phyloP scores from a whole-genome alignment of 2,113 vertebrate genomes.

The Genyomyrus donnyi region DNA sequence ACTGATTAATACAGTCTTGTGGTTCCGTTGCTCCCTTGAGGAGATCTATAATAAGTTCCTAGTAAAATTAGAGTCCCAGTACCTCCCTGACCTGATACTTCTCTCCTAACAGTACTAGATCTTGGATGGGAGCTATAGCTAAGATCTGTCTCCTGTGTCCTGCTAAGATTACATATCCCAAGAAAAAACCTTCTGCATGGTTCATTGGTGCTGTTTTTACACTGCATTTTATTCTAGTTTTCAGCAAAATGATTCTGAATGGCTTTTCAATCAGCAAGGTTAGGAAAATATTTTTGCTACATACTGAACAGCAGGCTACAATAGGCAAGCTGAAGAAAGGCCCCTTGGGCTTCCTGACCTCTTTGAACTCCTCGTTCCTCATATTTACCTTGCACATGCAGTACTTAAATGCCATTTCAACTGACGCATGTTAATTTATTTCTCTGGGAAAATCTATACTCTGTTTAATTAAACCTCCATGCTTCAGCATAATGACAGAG shows the following conservation, averaged over 20 bases:
- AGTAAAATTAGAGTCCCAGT: neutral
- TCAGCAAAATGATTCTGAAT: neutral
- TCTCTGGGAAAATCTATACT: neutral
- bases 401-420: neutral
- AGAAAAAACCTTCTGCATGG: neutral
- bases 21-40: neutral
- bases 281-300: neutral
- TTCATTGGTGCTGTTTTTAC: neutral
- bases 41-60: neutral
- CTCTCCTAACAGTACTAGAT: neutral
- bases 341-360: neutral
- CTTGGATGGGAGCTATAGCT: neutral
- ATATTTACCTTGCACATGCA: neutral
- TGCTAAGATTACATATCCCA: neutral
- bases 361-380: neutral
- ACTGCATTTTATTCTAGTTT: neutral
- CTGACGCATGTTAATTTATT: neutral
- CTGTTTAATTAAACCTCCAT: neutral
- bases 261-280: neutral
- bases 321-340: neutral
- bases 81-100: neutral
- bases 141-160: neutral
- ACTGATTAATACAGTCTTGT: neutral
- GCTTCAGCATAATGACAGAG: neutral
- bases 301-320: neutral